phyloP scores from a whole-genome alignment of 2,888 invertebrate species.

The Anthrax anthrax region DNA sequence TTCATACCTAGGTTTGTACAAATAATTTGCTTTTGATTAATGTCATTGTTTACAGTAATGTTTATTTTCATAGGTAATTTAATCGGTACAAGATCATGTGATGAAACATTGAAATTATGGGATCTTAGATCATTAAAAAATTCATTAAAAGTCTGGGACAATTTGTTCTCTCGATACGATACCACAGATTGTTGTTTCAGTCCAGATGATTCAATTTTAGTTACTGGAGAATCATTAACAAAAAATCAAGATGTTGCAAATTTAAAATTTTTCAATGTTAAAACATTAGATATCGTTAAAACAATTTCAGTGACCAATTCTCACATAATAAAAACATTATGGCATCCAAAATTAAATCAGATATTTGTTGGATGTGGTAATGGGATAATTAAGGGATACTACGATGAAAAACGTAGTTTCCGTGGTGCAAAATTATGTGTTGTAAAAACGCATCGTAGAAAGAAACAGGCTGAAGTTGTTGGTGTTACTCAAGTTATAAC shows the following conservation, averaged over 20 bases:
- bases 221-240: slow-evolving; percentile 73
- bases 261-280: slow-evolving; percentile 64
- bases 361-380: slow-evolving; percentile 86
- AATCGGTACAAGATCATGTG: slow-evolving; percentile 70
- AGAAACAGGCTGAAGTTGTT: slow-evolving; percentile 71
- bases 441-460: slow-evolving; percentile 62
- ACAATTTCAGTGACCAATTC: slow-evolving; percentile 64
- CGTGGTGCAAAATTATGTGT: slow-evolving; percentile 86
- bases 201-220: slow-evolving; percentile 78
- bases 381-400: slow-evolving; percentile 79
- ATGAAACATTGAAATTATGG: slow-evolving; percentile 92
- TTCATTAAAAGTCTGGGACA: slow-evolving; percentile 51
- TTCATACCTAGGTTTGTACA: slow-evolving; percentile 59
- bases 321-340: slow-evolving; percentile 74
- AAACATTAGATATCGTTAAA: slow-evolving; percentile 57
- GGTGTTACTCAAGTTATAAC: slow-evolving; percentile 89
- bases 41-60: neutral
- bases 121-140: slow-evolving; percentile 73
- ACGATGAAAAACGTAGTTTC: slow-evolving; percentile 73
- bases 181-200: slow-evolving; percentile 63
- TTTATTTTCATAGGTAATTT: slow-evolving; percentile 20
- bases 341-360: slow-evolving; percentile 98
- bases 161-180: slow-evolving; percentile 72
- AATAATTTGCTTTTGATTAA: slow-evolving; percentile 1
- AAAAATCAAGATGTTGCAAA: slow-evolving; percentile 50